Conservation (phyloP, 2,888 invertebrate species). For the Scrobipalpa atriplicella region DNA sequence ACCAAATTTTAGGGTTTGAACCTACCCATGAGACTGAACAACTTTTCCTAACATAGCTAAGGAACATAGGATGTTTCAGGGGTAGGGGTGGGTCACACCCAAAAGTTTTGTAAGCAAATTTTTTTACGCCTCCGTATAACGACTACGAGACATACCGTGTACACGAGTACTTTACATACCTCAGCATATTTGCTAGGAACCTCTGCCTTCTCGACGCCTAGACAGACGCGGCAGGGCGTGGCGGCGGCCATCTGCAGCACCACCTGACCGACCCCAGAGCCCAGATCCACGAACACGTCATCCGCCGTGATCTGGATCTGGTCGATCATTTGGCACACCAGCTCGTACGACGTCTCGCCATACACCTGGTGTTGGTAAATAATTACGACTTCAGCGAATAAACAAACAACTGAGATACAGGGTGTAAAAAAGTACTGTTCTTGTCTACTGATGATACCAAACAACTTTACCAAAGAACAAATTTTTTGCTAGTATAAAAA, state of each 20-base stretch:
- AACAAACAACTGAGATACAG: conserved; percentile 5
- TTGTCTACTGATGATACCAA: no score
- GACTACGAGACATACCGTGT: neutral
- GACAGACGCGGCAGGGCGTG: conserved; percentile 94
- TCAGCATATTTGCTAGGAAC: conserved; percentile 97
- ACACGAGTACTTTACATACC: conserved; percentile 81
- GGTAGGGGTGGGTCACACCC: no score
- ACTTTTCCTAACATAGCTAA: no score
- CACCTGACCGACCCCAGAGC: conserved; percentile 99
- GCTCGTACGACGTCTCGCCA: conserved; percentile 99
- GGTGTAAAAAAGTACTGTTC: no score
- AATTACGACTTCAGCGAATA: neutral
- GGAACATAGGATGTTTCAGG: no score
- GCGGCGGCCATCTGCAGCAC: conserved; percentile 99
- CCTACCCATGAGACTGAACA: no score
- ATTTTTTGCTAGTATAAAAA: no score
- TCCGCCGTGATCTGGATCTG: conserved; percentile 95
- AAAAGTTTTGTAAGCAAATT: no score
- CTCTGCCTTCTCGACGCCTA: conserved; percentile 98
- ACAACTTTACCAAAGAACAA: no score
- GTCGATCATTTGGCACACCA: conserved; percentile 99
- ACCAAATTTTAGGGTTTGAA: no score
- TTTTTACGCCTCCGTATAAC: no score
- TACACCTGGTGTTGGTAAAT: conserved; percentile 84
- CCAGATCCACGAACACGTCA: conserved; percentile 99